These are phyloP conservation scores for Poeciliopsis retropinna DNA, from an alignment of 2,113 vertebrate species.

Conservation along the genomic window DNA sequence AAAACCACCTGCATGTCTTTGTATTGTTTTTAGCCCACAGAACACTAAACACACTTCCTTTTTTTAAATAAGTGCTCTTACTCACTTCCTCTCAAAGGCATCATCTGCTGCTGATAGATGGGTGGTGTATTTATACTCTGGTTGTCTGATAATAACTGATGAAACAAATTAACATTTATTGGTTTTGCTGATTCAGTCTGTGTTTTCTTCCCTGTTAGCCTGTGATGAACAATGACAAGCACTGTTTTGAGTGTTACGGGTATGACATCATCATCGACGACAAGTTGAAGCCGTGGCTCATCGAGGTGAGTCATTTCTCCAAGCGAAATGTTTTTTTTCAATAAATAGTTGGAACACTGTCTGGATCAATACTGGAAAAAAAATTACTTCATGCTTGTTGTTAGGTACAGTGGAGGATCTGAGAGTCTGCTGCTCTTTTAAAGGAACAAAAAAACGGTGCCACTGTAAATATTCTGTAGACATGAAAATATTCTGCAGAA, in stretches of 20 bases:
- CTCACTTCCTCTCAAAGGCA: constrained; percentile 34
- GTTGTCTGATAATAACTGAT: constrained; percentile 9
- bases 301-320: constrained; percentile 86
- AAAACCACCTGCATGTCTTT: neutral
- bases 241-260: constrained; percentile 98
- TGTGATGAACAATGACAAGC: constrained; percentile 99
- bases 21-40: constrained; percentile 19
- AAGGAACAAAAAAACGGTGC: no score
- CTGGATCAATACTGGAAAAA: no score
- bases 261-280: constrained; percentile 99
- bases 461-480: no score
- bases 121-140: neutral
- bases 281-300: constrained; percentile 97
- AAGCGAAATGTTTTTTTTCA: neutral
- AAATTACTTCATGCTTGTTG: no score
- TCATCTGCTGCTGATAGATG: neutral
- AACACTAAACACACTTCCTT: constrained; percentile 16
- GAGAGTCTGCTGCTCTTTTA: no score
- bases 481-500: no score
- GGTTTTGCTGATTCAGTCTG: neutral
- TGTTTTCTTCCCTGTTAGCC: constrained; percentile 77
- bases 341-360: no score
- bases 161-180: constrained; percentile 8
- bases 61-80: constrained; percentile 37
- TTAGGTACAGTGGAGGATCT: no score